Percentiles rank a stretch among this genome's conserved stretches.
These are phyloP conservation scores for Macrophya annulata DNA, from an alignment of 2,888 invertebrate species.

Conservation along the genomic window DNA sequence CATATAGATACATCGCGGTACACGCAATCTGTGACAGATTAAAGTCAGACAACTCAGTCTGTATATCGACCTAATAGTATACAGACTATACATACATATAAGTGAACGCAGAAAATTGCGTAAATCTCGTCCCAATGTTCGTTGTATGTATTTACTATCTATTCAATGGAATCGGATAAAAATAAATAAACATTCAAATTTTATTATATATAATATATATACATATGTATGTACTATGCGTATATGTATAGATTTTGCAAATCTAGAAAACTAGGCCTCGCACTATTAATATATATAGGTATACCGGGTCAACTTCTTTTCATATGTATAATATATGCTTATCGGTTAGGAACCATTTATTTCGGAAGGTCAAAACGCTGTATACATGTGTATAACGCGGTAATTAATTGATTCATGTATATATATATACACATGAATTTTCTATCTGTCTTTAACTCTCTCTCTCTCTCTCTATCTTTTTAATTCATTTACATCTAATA, in stretches of 20 bases:
- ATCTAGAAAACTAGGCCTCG: neutral
- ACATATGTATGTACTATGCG: no score
- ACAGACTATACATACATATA: neutral
- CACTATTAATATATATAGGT: neutral
- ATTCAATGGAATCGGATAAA: neutral
- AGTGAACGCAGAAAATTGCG: slow-evolving; percentile 19
- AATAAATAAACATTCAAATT: slow-evolving; percentile 7
- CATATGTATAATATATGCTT: neutral
- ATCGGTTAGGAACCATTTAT: neutral
- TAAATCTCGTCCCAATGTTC: neutral
- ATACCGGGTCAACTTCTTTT: neutral
- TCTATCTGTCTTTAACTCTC: no score
- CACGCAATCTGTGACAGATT: slow-evolving; percentile 37
- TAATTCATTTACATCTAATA: neutral
- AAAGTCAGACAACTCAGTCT: slow-evolving; percentile 10
- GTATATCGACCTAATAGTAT: neutral
- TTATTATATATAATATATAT: neutral
- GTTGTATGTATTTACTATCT: neutral
- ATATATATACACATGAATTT: neutral
- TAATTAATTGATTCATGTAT: no score
- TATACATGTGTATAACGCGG: neutral
- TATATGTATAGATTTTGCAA: neutral
- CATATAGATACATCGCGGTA: neutral
- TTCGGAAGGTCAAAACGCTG: neutral
- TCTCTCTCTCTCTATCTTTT: neutral